A percentile compares a stretch with the other conserved stretches of the same genome.
Evolutionary conservation across 1,140 invertebrate species (phyloP).

Genomic region (Drosophila gunungcola): DNA sequence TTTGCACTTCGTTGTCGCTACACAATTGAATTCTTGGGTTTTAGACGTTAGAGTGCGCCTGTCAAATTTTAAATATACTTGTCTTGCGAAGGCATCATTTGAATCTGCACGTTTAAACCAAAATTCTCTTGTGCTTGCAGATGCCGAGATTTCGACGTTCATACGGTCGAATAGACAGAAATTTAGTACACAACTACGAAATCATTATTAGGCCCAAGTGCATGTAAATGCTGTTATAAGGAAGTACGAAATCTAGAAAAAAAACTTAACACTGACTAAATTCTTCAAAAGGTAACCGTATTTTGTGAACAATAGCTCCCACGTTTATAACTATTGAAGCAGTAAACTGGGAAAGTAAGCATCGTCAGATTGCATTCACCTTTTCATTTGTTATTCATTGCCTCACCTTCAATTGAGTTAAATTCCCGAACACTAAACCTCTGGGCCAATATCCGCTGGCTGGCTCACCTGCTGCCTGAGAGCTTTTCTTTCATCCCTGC

Average conservation of each 20-base stretch:
- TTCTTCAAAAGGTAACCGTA: background rate
- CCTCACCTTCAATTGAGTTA: conserved; percentile 64
- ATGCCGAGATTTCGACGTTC: too few species aligned
- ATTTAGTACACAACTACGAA: too few species aligned
- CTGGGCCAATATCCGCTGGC: conserved; percentile 56
- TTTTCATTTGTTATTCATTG: conserved; percentile 69
- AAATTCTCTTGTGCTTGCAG: too few species aligned
- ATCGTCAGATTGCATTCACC: conserved; percentile 42
- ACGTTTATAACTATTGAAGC: conserved; percentile 33
- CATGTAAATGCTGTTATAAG: background rate
- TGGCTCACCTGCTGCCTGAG: conserved; percentile 17
- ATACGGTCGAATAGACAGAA: too few species aligned
- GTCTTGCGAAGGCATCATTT: too few species aligned
- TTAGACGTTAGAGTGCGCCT: too few species aligned
- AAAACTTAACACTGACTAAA: conserved; percentile 17
- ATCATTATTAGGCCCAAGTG: background rate
- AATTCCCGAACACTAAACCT: conserved; percentile 62
- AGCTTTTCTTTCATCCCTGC: conserved; percentile 17
- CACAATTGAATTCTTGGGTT: too few species aligned
- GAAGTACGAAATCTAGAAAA: background rate
- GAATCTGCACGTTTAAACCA: too few species aligned
- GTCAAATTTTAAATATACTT: too few species aligned
- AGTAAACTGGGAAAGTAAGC: conserved; percentile 32
- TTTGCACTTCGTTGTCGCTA: too few species aligned
- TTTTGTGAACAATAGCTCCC: conserved; percentile 7